Conservation (phyloP, 2,888 invertebrate species). For the Agrotis exclamationis region DNA sequence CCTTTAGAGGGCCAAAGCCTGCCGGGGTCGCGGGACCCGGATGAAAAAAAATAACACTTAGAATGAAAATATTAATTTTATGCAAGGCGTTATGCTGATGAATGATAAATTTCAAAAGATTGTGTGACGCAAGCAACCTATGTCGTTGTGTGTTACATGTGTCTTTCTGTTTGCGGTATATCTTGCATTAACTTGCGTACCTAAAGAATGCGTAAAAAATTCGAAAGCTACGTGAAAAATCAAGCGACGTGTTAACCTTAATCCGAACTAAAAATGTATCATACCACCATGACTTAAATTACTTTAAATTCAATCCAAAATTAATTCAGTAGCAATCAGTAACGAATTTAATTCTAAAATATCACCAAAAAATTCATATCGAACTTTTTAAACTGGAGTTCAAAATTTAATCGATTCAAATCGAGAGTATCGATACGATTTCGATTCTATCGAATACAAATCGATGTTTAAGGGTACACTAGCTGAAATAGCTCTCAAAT, state of each 20-base stretch:
- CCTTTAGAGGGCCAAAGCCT: too few relatives aligned
- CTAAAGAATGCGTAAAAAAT: not conserved
- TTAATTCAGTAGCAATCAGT: conserved; percentile 63
- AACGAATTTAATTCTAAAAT: conserved; percentile 58
- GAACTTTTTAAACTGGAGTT: conserved; percentile 23
- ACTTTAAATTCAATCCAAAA: conserved; percentile 48
- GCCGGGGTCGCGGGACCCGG: too few relatives aligned
- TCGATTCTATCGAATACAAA: conserved; percentile 54
- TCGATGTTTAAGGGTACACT: conserved; percentile 60
- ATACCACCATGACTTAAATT: conserved; percentile 39
- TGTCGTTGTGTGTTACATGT: too few relatives aligned
- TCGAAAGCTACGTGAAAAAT: not conserved
- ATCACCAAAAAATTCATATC: conserved; percentile 48
- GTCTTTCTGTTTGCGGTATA: too few relatives aligned
- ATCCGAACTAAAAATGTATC: conserved; percentile 14
- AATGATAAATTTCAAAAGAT: too few relatives aligned
- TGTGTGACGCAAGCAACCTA: too few relatives aligned
- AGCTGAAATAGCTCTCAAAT: conserved; percentile 75
- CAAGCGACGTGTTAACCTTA: not conserved
- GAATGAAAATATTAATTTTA: too few relatives aligned
- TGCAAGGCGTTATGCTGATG: too few relatives aligned
- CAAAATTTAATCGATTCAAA: conserved; percentile 58
- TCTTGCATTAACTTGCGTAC: not conserved
- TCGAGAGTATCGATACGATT: conserved; percentile 55
- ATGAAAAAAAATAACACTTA: too few relatives aligned